Base-by-base conservation (phyloP, 2,888 invertebrate species). In the Laothoe populi region DNA sequence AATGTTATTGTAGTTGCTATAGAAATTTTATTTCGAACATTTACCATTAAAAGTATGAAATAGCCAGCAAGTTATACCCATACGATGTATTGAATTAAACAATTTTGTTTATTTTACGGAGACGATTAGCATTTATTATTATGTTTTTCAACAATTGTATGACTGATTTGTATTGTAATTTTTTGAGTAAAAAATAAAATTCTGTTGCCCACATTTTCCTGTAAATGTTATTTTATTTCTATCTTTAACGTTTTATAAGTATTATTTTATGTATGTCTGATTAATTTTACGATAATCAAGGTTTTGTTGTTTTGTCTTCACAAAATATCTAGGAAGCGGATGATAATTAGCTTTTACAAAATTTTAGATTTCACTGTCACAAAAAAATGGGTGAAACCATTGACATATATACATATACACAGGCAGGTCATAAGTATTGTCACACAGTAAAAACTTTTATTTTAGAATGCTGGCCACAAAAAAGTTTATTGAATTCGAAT, bases 181-280 rank as follows among this genome's bases (percentile, higher is more conserved):
- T 40, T 31, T n/a, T 63, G 63, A 46, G 61, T 31, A 57, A 59
- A 67, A 67, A 63, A 62, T 63, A 74, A 72, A 73, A 57, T 67
- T 69, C 63, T 67, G 69, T 75, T 74, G 46, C 72, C 68, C 60
- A 69, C 69, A 72, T 67, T 71, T 71, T 72, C 64, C 66, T 67
- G 5, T 31, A 19, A 26, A 42, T 19, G 26, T 24, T 58, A 42
- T 73, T 68, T 67, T 49, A 60, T 49, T 60, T 48, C 19, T 1
- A 19, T 8, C 19, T 44, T 19, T 1, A 4, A 5, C 8, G 26
- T 26, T 4, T 26, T 7, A 26, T 7, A 26, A n/a, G n/a, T 26
- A 26, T 26, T 26, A 26, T 26, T 26, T 4, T 26, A 26, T 4
- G 7, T 3, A 26, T 26, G 7, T 26, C n/a, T n/a, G n/a, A n/a